Base-by-base conservation (phyloP, 1,140 invertebrate genomes). In the Dendrolimus punctatus region DNA sequence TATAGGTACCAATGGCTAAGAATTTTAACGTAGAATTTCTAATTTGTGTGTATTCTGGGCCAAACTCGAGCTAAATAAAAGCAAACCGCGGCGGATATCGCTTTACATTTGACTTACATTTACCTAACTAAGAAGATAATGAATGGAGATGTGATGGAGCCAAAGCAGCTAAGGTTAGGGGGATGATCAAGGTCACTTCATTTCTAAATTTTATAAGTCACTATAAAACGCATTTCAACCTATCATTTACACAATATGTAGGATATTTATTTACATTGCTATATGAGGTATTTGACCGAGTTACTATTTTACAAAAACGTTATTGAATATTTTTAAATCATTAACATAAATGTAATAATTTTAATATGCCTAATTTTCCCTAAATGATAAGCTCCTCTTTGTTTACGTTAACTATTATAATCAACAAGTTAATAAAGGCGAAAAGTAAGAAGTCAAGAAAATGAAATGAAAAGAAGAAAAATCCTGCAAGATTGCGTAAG, bases 181-280 rank as follows among this genome's bases (percentile, higher is more conserved):
- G 69, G 68, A 81, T 82, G 76, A 76, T 73, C 76, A 85, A 85
- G 81, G 81, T 79, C 81, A 85, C 81, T 85, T 85, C 70, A 73
- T 73, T 76, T 76, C 81, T 83, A 83, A 74, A 76, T 51, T 72
- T 77, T 81, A 77, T 62, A 71, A 70, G 66, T 72, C 62, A 71
- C 66, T 69, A 74, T 70, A 71, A 66, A 67, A 71, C 68, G 63
- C 60, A 51, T 67, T 60, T 65, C 49, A 54, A 55, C 68, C 52
- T 60, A 66, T 66, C 47, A 66, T 64, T 48, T 67, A 67, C 58
- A 62, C 63, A 59, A 66, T 55, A 61, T 57, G 58, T 63, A 71
- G 52, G 58, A 58, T 66, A 62, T 60, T 53, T 72, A 71, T 68
- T 49, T 73, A 71, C 59, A 71, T 58, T 58, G 60, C 68, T 52